Base-by-base conservation (phyloP, 2,113 vertebrate genomes). In the Phylloscopus trochilus region DNA sequence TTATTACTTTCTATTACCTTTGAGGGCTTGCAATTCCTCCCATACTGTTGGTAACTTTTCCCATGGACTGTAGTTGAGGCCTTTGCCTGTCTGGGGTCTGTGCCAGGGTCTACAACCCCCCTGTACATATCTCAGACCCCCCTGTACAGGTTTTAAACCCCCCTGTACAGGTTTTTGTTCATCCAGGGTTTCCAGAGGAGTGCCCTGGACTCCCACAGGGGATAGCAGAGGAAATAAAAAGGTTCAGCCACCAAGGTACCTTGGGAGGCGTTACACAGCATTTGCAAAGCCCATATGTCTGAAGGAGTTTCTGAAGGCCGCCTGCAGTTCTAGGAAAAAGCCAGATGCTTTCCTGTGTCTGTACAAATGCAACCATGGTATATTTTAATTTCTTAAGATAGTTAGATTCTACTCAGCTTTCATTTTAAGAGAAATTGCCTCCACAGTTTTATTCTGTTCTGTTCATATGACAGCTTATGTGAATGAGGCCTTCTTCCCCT, bases 331-430 rank as follows among this genome's bases (percentile, higher is more conserved):
- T 74, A 69, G 62, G 67, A 91, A 87, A 35, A 89, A 87, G 26
- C 46, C 87, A 93, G 87, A 95, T 87, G 63, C 64, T 81, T 90
- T 92, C 15, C 46, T 72, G 13, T 72, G 55, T 56, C 79, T 95
- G 37, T 62, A 80, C 51, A 69, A 85, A 87, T 87, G 28, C 46
- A 85, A 69, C 24, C 14, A 35, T 37, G 51, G 9, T 87, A 35
- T 69, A 79, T 76, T 46, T 60, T 77, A 11, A 18, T 90, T 70
- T 92, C 70, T 78, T 63, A 94, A 92, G 63, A 93, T 70, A 87
- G 85, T 47, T 58, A 64, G 15, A n/a, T 89, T 82, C 46, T 64
- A 84, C 9, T 73, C 39, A 66, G 28, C 39, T 84, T 93, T 62
- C 46, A 85, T 87, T 92, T 89, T 55, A 87, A 52, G 62, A 79